A percentile compares a stretch with the other conserved stretches of the same genome.
Evolutionary conservation across 35 echinoderm and acorn worm genomes (phyloP).

Genomic region (Ptychodera flava): DNA sequence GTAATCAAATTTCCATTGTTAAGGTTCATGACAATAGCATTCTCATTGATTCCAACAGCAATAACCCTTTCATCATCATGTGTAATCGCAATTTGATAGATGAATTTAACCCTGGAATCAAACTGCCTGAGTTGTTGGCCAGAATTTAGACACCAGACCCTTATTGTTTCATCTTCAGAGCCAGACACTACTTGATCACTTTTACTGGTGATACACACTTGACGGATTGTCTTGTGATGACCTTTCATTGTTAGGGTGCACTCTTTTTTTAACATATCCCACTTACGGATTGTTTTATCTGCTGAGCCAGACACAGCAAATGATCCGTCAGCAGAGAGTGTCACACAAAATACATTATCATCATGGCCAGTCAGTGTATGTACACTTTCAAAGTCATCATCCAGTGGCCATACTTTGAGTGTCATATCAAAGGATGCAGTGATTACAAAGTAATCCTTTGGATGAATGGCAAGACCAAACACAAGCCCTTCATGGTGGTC

Average conservation of each 20-base stretch:
- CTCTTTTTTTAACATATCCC: neutral
- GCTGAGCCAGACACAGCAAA: neutral
- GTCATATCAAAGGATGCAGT: neutral
- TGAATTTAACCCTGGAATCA: neutral
- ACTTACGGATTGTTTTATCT: neutral
- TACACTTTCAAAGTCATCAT: neutral
- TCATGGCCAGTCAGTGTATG: neutral
- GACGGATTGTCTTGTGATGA: neutral
- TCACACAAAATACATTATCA: neutral
- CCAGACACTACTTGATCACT: neutral
- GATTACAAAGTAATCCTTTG: neutral
- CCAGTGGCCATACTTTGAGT: neutral
- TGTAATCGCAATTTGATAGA: neutral
- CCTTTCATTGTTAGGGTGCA: neutral
- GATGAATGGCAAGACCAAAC: neutral
- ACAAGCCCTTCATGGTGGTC: neutral
- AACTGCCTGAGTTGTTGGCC: neutral
- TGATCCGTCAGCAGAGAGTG: neutral
- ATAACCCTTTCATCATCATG: neutral
- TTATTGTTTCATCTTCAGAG: neutral
- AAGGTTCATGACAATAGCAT: neutral
- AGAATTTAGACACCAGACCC: neutral
- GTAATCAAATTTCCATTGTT: neutral
- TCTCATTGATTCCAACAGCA: neutral
- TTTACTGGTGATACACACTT: neutral